These are phyloP conservation scores for Automeris io DNA, from an alignment of 2,888 invertebrate species.

Conservation along the genomic window DNA sequence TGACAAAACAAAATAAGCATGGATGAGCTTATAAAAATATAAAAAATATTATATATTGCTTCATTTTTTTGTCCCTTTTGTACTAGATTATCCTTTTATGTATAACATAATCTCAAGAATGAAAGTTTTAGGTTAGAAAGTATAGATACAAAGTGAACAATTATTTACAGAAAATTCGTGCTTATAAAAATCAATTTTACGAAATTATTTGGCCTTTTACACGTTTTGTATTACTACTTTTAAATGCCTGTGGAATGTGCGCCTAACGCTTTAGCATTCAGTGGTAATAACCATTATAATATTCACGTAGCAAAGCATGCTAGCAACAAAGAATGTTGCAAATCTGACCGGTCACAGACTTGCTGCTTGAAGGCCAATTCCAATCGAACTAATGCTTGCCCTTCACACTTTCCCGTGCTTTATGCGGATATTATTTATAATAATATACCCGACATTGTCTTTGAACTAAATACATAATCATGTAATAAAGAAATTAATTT, in stretches of 20 bases:
- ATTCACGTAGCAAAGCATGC: background rate
- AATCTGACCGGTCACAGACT: background rate
- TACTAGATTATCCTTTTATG: too few species aligned
- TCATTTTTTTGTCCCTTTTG: too few species aligned
- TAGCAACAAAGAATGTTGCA: background rate
- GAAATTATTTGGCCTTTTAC: background rate
- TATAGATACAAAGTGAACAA: too few species aligned
- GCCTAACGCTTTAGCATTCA: background rate
- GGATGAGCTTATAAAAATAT: too few species aligned
- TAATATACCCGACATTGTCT: too few species aligned
- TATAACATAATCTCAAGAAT: too few species aligned
- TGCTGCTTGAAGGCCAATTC: background rate
- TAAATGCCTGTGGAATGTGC: background rate
- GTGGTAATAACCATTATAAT: background rate
- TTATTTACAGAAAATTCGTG: too few species aligned
- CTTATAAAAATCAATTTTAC: background rate
- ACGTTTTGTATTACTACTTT: background rate
- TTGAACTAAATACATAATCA: too few species aligned
- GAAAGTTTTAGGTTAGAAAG: too few species aligned
- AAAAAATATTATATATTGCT: too few species aligned
- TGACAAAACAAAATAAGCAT: too few species aligned
- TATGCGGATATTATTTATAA: background rate
- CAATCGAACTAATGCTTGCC: constrained; percentile 28
- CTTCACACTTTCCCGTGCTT: constrained; percentile 54
- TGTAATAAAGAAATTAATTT: too few species aligned